phyloP scores from a whole-genome alignment of 2,113 vertebrate species.

The Archocentrus centrarchus region DNA sequence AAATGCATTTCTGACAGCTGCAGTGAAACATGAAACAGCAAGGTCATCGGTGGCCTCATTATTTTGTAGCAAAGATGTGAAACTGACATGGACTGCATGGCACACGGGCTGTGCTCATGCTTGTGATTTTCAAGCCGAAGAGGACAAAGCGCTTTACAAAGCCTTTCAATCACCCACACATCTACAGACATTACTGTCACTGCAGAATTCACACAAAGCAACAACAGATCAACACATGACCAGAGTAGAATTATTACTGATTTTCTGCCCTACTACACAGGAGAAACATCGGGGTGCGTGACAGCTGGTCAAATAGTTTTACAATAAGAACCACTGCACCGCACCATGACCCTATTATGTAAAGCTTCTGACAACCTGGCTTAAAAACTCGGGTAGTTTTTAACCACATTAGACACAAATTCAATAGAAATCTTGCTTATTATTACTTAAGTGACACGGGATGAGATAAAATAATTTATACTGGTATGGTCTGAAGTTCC shows the following conservation, averaged over 20 bases:
- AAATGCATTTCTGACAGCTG: background rate
- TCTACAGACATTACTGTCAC: conserved; percentile 9
- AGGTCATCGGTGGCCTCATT: conserved; percentile 29
- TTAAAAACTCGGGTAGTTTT: background rate
- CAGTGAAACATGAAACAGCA: conserved; percentile 11
- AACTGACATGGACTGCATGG: background rate
- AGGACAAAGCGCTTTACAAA: conserved; percentile 15
- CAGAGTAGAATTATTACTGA: background rate
- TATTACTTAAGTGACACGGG: background rate
- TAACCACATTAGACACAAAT: background rate
- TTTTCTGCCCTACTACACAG: conserved; percentile 1
- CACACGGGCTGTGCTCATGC: background rate
- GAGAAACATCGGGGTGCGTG: background rate
- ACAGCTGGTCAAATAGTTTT: background rate
- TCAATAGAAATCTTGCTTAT: background rate
- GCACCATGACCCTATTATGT: background rate
- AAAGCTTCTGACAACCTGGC: background rate
- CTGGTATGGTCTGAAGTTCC: background rate
- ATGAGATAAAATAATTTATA: background rate
- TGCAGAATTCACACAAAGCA: conserved; percentile 4
- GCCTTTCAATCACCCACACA: conserved; percentile 15
- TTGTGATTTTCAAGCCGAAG: background rate
- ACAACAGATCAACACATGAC: conserved; percentile 4
- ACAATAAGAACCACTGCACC: background rate
- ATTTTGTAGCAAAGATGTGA: background rate